Base-by-base conservation (phyloP, 2,888 invertebrate species). In the Periphyllus acericola region DNA sequence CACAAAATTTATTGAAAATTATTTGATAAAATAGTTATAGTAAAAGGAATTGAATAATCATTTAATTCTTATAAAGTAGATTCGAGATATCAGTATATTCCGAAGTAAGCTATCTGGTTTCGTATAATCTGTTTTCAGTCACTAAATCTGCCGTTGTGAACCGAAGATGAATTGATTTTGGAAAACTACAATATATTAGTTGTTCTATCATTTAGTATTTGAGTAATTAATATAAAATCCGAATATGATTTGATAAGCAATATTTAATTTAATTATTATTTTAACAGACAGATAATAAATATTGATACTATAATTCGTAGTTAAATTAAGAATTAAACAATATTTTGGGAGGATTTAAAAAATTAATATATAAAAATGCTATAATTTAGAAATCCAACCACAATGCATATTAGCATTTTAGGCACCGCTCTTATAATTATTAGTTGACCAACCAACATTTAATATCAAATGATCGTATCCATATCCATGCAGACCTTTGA, bases 381-480 rank as follows among this genome's bases (percentile, higher is more conserved):
- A 60, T 60, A 21, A 60, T 25, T 14, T 68, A 29, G 9, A 84
- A 84, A 68, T 66, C 66, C 9, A 40, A 76, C 17, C 5, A 32
- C 17, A 19, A 71, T n/a, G n/a, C 40, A 5, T 72, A 72, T 75
- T 32, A 29, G 32, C 34, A 81, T 46, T 71, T 86, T 71, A 86
- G 1, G 1, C 32, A 25, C 25, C n/a, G 17, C 29, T 72, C 55
- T 79, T 85, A 66, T 89, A 89, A 36, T 89, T 89, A 60, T 95
- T 95, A 74, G 96, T 96, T 0, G 99, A 98, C 99, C 99, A 99
- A 93, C 99, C 99, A n/a, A 99, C 99, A 92, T 95, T 97, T 84
- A 99, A 93, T 92, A 99, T 99, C 90, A 99, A 94, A 93, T 99
- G 98, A 92, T 99, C 99, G 91, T 98, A 99, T 89, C 99, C 98